A percentile compares a stretch with the other conserved stretches of the same genome.
Conservation (phyloP, 2,113 vertebrate species). For the Neodon shergylaensis region DNA sequence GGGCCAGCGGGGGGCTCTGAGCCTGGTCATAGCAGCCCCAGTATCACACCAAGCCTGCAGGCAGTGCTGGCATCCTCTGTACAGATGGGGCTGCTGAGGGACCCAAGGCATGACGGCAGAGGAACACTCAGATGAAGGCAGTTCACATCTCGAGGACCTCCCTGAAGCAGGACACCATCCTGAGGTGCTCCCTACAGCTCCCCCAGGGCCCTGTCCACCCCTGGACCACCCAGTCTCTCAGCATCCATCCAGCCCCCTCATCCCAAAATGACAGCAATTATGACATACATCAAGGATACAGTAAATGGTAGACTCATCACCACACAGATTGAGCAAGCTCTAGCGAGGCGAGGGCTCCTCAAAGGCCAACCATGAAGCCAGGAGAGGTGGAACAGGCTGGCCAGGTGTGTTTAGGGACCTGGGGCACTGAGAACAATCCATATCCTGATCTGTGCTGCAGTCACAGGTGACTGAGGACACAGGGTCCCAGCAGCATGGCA, state of each 20-base stretch:
- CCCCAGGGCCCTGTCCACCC: not conserved
- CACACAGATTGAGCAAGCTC: not conserved
- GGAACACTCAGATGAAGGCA: not conserved
- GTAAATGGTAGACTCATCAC: not conserved
- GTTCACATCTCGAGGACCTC: not conserved
- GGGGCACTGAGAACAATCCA: not conserved
- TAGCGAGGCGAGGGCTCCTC: not conserved
- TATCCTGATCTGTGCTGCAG: not conserved
- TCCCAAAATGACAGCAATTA: not conserved
- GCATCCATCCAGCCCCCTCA: not conserved
- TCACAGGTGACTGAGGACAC: rapidly evolving
- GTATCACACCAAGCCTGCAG: not conserved
- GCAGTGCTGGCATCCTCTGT: not conserved
- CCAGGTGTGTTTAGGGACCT: not conserved
- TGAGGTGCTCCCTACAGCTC: not conserved
- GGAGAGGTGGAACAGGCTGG: not conserved
- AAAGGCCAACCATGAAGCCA: not conserved
- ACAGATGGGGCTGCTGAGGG: not conserved
- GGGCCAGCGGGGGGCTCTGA: slow-evolving; percentile 37
- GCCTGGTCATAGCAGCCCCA: not conserved
- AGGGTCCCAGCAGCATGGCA: rapidly evolving
- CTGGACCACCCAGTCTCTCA: not conserved
- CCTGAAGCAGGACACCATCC: not conserved
- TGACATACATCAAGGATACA: not conserved
- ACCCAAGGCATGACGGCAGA: not conserved